phyloP scores from a whole-genome alignment of 2,797 vertebrate genomes.

The Smutsia temminckii region DNA sequence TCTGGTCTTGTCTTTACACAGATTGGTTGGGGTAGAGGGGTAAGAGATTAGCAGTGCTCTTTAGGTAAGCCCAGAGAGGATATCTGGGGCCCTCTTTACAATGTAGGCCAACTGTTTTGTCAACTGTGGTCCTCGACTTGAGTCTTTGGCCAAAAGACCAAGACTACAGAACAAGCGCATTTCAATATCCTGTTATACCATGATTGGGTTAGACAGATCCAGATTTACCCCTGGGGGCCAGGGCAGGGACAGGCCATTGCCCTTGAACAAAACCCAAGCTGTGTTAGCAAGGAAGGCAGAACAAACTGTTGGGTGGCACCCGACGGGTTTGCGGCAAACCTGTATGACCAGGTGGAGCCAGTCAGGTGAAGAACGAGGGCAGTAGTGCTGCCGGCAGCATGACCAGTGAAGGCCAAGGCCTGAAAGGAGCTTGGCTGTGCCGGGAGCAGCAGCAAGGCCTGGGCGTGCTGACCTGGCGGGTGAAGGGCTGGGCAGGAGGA shows the following conservation, averaged over 20 bases:
- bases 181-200: background rate
- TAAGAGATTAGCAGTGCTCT: background rate
- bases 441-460: background rate
- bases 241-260: background rate
- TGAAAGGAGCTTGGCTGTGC: background rate
- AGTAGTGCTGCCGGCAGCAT: background rate
- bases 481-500: fast-evolving
- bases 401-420: background rate
- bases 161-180: background rate
- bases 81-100: background rate
- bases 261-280: conserved; percentile 62
- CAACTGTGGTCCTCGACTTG: background rate
- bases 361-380: background rate
- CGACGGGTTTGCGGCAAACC: conserved; percentile 6
- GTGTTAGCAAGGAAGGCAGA: conserved; percentile 34
- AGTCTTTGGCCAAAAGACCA: background rate
- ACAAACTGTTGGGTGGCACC: conserved; percentile 39
- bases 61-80: background rate
- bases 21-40: background rate
- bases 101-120: background rate
- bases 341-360: conserved; percentile 43
- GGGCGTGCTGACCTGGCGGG: background rate
- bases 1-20: background rate
- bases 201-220: background rate
- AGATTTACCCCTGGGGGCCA: conserved; percentile 17